Base-by-base conservation (phyloP, 1,140 invertebrate genomes). In the Drosophila parabipectinata region DNA sequence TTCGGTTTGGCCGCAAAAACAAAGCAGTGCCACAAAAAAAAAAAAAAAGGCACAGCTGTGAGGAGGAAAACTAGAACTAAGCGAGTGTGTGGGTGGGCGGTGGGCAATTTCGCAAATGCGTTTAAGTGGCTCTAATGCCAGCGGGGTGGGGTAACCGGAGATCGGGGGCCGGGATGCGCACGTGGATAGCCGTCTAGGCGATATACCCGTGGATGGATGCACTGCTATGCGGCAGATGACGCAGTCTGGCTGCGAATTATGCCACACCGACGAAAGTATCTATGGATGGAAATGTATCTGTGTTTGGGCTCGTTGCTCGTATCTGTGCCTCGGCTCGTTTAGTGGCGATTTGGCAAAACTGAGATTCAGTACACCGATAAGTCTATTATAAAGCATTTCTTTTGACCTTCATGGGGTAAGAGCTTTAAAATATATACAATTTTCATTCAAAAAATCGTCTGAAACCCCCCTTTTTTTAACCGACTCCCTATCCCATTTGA, bases 61-160 rank as follows among this genome's bases (percentile, higher is more conserved):
- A 24, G 58, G 51, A 48, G 52, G 51, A 53, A 74, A 74, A 74
- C 58, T 62, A 52, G 59, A 52, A 30, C 63, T 64, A 52, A 39
- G 47, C 63, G 63, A 28, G 44, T 64, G 82, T 72, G 82, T 87
- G 82, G 83, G 82, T 87, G 83, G 72, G 37, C 62, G 63, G 83
- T 68, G 54, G 79, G 76, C 83, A 87, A 87, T 87, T 87, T 87
- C 44, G 78, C 78, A 87, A 87, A 87, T 88, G 82, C 83, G 75
- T 88, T 87, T 87, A 87, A 87, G 82, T 87, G 82, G 64, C 66
- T 68, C 83, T 87, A 87, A 87, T 88, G 82, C 83, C 63, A 74
- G 82, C 82, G 82, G 83, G 82, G 62, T 74, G 82, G 56, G 83
- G 78, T 34, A 48, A 24, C 24, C 32, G 67, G 18, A 30, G 41